phyloP scores from a whole-genome alignment of 2,113 vertebrate species.

The Lamprotornis superbus region DNA sequence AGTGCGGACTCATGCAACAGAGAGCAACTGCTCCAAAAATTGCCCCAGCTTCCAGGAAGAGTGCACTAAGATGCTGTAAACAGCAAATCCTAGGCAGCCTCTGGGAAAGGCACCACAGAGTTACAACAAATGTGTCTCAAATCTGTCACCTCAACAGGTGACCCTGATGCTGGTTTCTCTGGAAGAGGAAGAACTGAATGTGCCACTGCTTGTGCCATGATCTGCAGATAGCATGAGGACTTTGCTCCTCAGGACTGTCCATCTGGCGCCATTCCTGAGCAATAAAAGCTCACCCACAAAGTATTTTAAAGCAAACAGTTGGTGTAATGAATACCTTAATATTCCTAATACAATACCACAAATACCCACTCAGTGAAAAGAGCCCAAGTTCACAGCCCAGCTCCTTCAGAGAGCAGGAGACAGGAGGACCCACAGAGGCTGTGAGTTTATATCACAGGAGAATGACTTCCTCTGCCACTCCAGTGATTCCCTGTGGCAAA shows the following conservation, averaged over 20 bases:
- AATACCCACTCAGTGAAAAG: neutral
- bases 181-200: neutral
- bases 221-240: neutral
- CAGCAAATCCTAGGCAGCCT: neutral
- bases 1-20: neutral
- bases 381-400: neutral
- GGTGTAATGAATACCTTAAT: constrained; percentile 49
- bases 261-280: constrained; percentile 31
- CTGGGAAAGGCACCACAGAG: accelerated
- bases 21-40: neutral
- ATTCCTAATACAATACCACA: neutral
- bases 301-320: constrained; percentile 45
- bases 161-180: neutral
- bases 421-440: neutral
- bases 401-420: neutral
- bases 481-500: accelerated
- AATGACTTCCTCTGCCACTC: neutral
- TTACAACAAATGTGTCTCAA: neutral
- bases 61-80: neutral
- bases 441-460: neutral
- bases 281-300: constrained; percentile 39
- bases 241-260: constrained; percentile 54
- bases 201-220: neutral
- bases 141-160: neutral
- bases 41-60: neutral